Conservation (phyloP, 1,140 invertebrate genomes). For the Holcopasites calliopsidis region DNA sequence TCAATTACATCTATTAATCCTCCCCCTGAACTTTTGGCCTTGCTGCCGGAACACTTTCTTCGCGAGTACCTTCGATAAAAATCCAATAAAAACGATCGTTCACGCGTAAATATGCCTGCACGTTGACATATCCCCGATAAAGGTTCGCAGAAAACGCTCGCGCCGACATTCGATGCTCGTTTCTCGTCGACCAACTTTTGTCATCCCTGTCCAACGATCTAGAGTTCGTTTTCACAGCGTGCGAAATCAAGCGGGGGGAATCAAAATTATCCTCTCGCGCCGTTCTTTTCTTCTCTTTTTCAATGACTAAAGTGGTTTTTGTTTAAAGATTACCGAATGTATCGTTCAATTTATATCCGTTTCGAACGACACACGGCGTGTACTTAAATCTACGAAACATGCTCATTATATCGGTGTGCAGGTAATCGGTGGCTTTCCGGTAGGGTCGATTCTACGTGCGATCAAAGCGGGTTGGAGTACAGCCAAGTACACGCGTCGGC, state of each 20-base stretch:
- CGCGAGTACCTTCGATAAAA: neutral
- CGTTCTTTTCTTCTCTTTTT: too few species aligned
- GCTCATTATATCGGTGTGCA: neutral
- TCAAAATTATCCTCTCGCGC: too few species aligned
- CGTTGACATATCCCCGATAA: conserved; percentile 28
- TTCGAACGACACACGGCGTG: neutral
- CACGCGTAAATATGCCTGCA: neutral
- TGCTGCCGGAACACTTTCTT: neutral
- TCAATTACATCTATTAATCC: neutral
- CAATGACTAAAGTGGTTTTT: too few species aligned
- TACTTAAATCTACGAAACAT: conserved; percentile 1
- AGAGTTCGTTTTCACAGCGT: too few species aligned
- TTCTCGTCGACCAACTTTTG: conserved; percentile 53
- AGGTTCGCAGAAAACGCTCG: conserved; percentile 24
- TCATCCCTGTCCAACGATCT: neutral
- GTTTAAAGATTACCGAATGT: too few species aligned
- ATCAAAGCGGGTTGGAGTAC: conserved; percentile 68
- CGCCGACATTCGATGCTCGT: conserved; percentile 27
- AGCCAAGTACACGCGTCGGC: conserved; percentile 69
- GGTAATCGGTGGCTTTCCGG: neutral
- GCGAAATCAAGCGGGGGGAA: too few species aligned
- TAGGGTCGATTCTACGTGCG: conserved; percentile 49
- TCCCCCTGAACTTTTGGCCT: neutral
- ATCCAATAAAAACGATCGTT: neutral
- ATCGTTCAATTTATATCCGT: neutral